phyloP scores from a whole-genome alignment of 2,113 vertebrate genomes.

The Castor canadensis region DNA sequence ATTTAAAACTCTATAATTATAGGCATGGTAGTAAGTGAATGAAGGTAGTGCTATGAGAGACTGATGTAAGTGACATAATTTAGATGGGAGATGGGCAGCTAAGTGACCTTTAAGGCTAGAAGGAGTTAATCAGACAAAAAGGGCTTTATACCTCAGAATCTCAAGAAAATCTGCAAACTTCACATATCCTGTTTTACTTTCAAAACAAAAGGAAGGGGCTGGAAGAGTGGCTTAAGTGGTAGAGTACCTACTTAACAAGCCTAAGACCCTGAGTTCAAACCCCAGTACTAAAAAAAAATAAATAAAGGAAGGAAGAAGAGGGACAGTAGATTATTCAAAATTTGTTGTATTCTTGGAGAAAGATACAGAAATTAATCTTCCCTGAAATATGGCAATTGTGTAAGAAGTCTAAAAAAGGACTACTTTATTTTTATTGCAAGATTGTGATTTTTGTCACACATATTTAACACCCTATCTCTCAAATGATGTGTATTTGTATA shows the following conservation, averaged over 20 bases:
- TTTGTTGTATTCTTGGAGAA: constrained; percentile 35
- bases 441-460: constrained; percentile 53
- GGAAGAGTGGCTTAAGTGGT: no score
- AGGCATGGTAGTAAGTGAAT: neutral
- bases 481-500: constrained; percentile 29
- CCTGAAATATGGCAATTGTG: constrained; percentile 8
- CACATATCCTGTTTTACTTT: constrained; percentile 22
- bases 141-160: neutral
- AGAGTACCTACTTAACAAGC: no score
- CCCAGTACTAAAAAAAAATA: no score
- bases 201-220: neutral
- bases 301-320: neutral
- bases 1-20: constrained; percentile 21
- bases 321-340: neutral
- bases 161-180: constrained; percentile 25
- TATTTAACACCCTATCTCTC: constrained; percentile 22
- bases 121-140: neutral
- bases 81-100: neutral
- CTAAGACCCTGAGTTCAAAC: no score
- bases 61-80: neutral
- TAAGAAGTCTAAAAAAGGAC: constrained; percentile 14
- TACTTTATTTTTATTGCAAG: constrained; percentile 53
- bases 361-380: neutral
- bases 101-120: neutral
- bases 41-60: neutral